These are phyloP conservation scores for Camponotus pennsylvanicus DNA, from an alignment of 1,140 invertebrate species.

Conservation along the genomic window DNA sequence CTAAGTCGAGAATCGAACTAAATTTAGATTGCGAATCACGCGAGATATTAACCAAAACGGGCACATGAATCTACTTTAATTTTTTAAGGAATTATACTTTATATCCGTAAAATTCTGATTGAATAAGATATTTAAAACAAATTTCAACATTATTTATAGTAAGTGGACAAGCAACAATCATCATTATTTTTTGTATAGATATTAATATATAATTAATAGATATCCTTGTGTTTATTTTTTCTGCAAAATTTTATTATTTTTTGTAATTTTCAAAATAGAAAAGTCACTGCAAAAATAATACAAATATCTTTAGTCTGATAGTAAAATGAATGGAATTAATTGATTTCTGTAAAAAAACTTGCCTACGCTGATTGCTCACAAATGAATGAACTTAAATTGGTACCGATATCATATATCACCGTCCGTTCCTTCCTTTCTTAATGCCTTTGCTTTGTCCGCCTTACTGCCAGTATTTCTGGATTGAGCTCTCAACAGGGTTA, in stretches of 20 bases:
- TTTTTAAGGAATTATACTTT: conserved; percentile 30
- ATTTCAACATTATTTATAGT: conserved; percentile 14
- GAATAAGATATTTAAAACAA: neutral
- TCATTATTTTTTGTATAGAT: neutral
- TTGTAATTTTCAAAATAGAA: neutral
- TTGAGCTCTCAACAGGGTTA: conserved; percentile 54
- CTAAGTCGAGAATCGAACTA: conserved; percentile 72
- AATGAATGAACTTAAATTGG: conserved; percentile 64
- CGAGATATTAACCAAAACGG: conserved; percentile 58
- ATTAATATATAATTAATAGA: conserved; percentile 3
- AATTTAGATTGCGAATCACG: conserved; percentile 67
- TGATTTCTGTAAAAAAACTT: neutral
- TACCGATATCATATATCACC: conserved; percentile 16
- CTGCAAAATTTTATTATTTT: neutral
- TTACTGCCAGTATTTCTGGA: conserved; percentile 65
- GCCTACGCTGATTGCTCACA: neutral
- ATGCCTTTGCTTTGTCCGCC: conserved; percentile 44
- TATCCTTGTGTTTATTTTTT: neutral
- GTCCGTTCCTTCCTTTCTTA: neutral
- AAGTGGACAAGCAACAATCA: neutral
- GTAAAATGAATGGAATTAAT: neutral
- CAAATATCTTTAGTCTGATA: neutral
- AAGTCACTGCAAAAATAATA: neutral
- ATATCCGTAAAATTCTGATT: neutral
- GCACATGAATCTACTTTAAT: conserved; percentile 43